phyloP scores from a whole-genome alignment of 2,797 vertebrate species.

The Takifugu ocellatus region DNA sequence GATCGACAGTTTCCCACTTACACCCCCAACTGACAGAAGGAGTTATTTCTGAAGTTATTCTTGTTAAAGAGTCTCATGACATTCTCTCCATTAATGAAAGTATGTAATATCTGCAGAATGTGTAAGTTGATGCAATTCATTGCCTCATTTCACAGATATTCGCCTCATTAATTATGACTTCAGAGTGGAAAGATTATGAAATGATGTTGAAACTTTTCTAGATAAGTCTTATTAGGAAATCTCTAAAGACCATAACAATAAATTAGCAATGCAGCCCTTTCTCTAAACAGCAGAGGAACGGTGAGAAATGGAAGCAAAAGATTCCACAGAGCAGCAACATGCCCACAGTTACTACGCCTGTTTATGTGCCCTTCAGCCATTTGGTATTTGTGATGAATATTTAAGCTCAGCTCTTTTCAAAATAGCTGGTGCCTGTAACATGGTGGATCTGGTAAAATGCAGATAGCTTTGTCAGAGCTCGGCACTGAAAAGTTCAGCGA shows the following conservation, averaged over 20 bases:
- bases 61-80: constrained; percentile 10
- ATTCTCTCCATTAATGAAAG: constrained; percentile 20
- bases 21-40: constrained; percentile 6
- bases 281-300: neutral
- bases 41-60: constrained; percentile 16
- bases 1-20: constrained; percentile 5
- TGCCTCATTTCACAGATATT: constrained; percentile 8
- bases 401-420: too few species aligned
- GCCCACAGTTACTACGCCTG: neutral
- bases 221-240: constrained; percentile 7
- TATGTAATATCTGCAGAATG: constrained; percentile 4
- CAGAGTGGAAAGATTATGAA: constrained; percentile 3
- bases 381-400: neutral
- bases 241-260: constrained; percentile 1
- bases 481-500: neutral
- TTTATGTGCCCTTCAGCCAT: neutral
- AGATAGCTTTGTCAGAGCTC: neutral
- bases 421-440: neutral
- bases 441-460: neutral
- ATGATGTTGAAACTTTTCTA: neutral
- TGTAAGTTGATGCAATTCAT: constrained; percentile 9
- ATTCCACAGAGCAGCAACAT: constrained; percentile 1
- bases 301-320: constrained; percentile 13
- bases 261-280: constrained; percentile 1
- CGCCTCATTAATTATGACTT: constrained; percentile 3